These are phyloP conservation scores for Spinibarbus caldwelli DNA, from an alignment of 2,797 vertebrate species.

Conservation along the genomic window DNA sequence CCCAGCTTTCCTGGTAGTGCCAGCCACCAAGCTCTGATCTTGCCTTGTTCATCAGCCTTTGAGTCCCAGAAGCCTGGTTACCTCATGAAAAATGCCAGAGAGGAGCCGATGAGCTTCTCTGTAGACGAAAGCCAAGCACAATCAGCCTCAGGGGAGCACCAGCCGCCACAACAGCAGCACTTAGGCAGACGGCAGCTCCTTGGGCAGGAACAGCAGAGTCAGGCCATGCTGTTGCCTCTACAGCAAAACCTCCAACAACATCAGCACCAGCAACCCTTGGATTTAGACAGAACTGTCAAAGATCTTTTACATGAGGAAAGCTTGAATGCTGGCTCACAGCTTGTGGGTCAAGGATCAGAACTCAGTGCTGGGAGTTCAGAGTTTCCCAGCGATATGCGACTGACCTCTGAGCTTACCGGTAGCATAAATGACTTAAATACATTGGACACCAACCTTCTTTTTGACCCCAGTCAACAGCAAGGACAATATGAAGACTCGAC, in stretches of 20 bases:
- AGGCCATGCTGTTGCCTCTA: constrained; percentile 60
- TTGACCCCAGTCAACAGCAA: constrained; percentile 94
- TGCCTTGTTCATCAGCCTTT: constrained; percentile 83
- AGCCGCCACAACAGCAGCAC: constrained; percentile 58
- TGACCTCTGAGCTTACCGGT: constrained; percentile 93
- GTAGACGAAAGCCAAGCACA: constrained; percentile 84
- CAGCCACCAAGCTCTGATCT: constrained; percentile 83
- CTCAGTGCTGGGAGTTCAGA: constrained; percentile 80
- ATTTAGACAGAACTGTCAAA: constrained; percentile 90
- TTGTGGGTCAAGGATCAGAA: constrained; percentile 87
- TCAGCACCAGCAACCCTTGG: constrained; percentile 79
- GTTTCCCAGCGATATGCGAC: constrained; percentile 90
- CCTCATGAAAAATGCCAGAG: constrained; percentile 87
- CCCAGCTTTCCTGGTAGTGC: constrained; percentile 82
- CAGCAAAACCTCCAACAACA: constrained; percentile 66
- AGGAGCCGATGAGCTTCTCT: constrained; percentile 85
- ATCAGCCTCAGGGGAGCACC: constrained; percentile 81
- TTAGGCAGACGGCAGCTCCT: constrained; percentile 63
- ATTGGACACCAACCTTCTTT: constrained; percentile 94
- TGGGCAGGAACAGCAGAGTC: constrained; percentile 62
- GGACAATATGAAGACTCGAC: constrained; percentile 89
- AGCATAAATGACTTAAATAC: constrained; percentile 96
- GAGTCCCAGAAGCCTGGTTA: constrained; percentile 90
- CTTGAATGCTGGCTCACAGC: constrained; percentile 83
- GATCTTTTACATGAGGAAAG: constrained; percentile 85